Percentiles rank a stretch among this genome's conserved stretches.
These are phyloP conservation scores for Cydia fagiglandana DNA, from an alignment of 1,140 invertebrate species.

Conservation along the genomic window DNA sequence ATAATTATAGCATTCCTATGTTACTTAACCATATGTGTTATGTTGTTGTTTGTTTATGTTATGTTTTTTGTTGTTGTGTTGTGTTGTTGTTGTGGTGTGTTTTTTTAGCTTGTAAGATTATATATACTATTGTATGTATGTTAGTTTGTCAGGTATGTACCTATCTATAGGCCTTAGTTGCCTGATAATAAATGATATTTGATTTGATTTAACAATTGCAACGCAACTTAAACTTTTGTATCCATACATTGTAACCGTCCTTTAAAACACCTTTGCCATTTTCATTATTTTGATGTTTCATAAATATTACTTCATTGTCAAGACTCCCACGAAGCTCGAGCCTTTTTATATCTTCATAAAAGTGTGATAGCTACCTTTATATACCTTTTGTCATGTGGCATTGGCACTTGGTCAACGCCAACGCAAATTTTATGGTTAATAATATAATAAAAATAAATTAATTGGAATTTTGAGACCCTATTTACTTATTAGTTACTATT, in stretches of 20 bases:
- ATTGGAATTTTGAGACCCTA: neutral
- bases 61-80: too few relatives aligned
- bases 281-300: neutral
- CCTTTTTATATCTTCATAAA: neutral
- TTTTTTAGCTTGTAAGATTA: too few relatives aligned
- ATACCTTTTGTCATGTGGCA: neutral
- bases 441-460: neutral
- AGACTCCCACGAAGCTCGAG: neutral
- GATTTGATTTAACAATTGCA: neutral
- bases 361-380: neutral
- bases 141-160: too few relatives aligned
- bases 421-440: neutral
- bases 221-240: neutral
- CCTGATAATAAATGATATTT: too few relatives aligned
- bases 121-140: too few relatives aligned
- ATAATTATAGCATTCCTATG: too few relatives aligned
- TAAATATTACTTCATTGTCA: constrained; percentile 21
- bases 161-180: too few relatives aligned
- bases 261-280: neutral
- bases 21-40: too few relatives aligned
- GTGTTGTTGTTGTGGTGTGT: too few relatives aligned
- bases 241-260: neutral
- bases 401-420: neutral
- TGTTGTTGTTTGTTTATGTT: too few relatives aligned
- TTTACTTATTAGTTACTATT: too few relatives aligned